Base-by-base conservation (phyloP, 2,888 invertebrate species). In the Graphium colonna region DNA sequence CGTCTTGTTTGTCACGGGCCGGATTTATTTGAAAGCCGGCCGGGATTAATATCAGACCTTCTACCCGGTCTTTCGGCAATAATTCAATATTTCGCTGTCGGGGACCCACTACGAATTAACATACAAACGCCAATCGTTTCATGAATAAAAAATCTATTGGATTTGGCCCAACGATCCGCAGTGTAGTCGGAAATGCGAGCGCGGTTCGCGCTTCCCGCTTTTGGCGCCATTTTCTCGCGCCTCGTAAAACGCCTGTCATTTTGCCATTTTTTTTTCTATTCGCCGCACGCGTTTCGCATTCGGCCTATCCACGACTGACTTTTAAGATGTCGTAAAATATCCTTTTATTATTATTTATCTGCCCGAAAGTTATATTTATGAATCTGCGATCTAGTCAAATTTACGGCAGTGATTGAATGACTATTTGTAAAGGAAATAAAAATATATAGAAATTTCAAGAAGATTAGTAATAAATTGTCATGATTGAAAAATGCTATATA, bases 121-220 rank as follows among this genome's bases (percentile, higher is more conserved):
- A 89, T 89, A 89, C 86, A 88, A 89, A 89, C 85, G 89, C 87
- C 88, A 87, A 88, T 89, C 85, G 87, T 86, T 88, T 82, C 87
- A 88, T 89, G 88, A 88, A 89, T 89, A 88, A 88, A 88, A 86
- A 89, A 87, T 89, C 87, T 88, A 89, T 89, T 87, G 88, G 87
- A 86, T 89, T 88, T 87, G 84, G 86, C 81, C 73, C 73, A 84
- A 87, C 84, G 84, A 84, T 74, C 83, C 76, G 80, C 78, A 80
- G 54, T 31, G 40, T 40, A 26, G 64, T 79, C 73, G 78, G 79
- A 79, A 77, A 81, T 79, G 80, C 81, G 57, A 81, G 80, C 77
- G 61, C 63, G 58, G 55, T 62, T 45, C 45, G 51, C 59, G 56
- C 42, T 36, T 21, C 21, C 55, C 36, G 36, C n/a, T 39, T 59